Evolutionary conservation across 2,113 vertebrate genomes (phyloP).

Genomic region (Prionailurus viverrinus): DNA sequence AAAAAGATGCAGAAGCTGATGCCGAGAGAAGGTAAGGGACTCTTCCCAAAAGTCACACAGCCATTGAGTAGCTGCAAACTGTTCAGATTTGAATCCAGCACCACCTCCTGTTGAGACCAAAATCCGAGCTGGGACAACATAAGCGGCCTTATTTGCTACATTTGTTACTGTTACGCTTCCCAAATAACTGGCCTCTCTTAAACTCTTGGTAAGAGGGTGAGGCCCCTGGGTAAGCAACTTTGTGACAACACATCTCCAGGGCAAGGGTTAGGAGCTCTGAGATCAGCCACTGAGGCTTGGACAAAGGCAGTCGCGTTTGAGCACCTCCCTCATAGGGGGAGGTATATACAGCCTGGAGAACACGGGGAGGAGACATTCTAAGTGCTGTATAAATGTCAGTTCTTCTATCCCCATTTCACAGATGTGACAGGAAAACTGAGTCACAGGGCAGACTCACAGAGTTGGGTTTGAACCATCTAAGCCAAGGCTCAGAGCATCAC

Average conservation of each 20-base stretch:
- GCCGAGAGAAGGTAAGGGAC: background rate
- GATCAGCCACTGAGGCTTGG: background rate
- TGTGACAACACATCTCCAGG: background rate
- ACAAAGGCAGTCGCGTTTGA: background rate
- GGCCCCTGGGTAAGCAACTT: background rate
- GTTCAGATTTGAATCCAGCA: background rate
- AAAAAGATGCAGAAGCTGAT: background rate
- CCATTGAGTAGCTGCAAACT: background rate
- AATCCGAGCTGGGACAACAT: background rate
- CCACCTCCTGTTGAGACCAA: background rate
- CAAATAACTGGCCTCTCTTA: background rate
- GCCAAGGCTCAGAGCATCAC: background rate
- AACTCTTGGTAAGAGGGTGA: background rate
- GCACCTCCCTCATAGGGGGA: background rate
- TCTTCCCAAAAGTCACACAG: background rate
- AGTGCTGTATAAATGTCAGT: background rate
- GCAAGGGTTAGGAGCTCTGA: background rate
- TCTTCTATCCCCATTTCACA: background rate
- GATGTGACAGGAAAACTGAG: slow-evolving; percentile 30
- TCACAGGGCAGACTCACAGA: background rate
- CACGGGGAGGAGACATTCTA: background rate
- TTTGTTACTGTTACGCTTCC: background rate
- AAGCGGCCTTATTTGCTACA: background rate
- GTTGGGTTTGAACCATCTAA: background rate
- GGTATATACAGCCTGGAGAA: background rate